phyloP scores from a whole-genome alignment of 2,113 vertebrate genomes.

The Apteryx mantelli region DNA sequence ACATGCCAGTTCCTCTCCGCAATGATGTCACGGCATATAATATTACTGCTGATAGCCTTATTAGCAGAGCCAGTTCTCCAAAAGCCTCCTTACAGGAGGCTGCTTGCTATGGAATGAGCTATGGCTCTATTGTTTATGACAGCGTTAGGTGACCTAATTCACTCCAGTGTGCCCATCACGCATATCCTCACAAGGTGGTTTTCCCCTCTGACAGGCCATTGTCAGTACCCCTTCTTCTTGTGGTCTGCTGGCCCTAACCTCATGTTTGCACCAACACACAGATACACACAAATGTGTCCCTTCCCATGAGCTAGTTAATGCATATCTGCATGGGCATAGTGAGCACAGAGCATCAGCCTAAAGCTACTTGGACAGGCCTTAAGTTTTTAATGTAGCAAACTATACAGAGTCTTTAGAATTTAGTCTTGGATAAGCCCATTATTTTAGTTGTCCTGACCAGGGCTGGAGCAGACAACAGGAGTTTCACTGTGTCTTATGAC shows the following conservation, averaged over 20 bases:
- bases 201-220: not conserved
- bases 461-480: not conserved
- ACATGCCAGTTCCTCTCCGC: not conserved
- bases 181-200: not conserved
- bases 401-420: not conserved
- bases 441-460: not conserved
- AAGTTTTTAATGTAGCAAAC: not conserved
- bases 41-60: not conserved
- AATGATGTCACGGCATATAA: not conserved
- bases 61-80: not conserved
- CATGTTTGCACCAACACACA: not conserved
- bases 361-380: not conserved
- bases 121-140: not conserved
- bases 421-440: not conserved
- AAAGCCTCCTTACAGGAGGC: not conserved
- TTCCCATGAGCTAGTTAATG: not conserved
- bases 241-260: not conserved
- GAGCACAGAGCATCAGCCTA: not conserved
- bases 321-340: not conserved
- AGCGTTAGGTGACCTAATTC: not conserved
- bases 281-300: not conserved
- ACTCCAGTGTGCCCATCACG: not conserved
- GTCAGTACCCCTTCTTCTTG: not conserved
- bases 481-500: not conserved
- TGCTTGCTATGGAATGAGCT: not conserved